Percentiles rank a stretch among this genome's conserved stretches.
These are phyloP conservation scores for Oreochromis niloticus DNA, from an alignment of 2,113 vertebrate species.

Conservation along the genomic window DNA sequence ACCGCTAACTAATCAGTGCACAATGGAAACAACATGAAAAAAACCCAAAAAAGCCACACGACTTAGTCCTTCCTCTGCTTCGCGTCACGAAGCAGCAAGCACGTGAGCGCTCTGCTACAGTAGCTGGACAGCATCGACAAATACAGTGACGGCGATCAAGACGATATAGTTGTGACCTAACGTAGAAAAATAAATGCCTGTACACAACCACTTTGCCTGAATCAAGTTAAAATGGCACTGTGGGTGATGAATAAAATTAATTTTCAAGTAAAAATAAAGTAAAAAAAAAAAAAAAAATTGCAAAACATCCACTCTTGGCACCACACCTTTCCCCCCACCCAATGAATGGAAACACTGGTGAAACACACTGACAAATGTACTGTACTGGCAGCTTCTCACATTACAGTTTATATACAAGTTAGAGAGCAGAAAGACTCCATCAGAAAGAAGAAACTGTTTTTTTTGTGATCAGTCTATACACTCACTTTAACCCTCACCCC, in stretches of 20 bases:
- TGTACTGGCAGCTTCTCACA: conserved; percentile 66
- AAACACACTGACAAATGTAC: conserved; percentile 64
- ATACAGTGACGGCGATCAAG: neutral
- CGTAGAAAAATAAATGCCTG: conserved; percentile 15
- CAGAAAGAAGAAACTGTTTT: conserved; percentile 36
- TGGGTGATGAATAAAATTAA: conserved; percentile 20
- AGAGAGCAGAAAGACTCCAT: conserved; percentile 52
- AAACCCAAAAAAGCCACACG: conserved; percentile 7
- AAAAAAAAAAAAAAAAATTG: neutral
- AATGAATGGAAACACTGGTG: conserved; percentile 81
- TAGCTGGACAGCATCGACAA: conserved; percentile 38
- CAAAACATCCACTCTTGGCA: conserved; percentile 21
- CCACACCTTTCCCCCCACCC: conserved; percentile 27
- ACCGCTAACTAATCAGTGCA: conserved; percentile 66
- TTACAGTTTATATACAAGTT: conserved; percentile 71
- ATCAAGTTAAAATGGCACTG: conserved; percentile 41
- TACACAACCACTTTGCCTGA: neutral
- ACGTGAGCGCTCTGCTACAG: conserved; percentile 47
- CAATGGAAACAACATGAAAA: conserved; percentile 76
- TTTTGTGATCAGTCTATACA: conserved; percentile 41
- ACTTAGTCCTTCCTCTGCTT: conserved; percentile 30
- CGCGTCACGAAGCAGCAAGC: neutral
- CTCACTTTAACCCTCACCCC: neutral
- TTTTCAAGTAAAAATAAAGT: conserved; percentile 46
- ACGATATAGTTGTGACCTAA: neutral